Conservation (phyloP, 37 sponge, comb jelly and placozoan species). For the Beroe ovata region DNA sequence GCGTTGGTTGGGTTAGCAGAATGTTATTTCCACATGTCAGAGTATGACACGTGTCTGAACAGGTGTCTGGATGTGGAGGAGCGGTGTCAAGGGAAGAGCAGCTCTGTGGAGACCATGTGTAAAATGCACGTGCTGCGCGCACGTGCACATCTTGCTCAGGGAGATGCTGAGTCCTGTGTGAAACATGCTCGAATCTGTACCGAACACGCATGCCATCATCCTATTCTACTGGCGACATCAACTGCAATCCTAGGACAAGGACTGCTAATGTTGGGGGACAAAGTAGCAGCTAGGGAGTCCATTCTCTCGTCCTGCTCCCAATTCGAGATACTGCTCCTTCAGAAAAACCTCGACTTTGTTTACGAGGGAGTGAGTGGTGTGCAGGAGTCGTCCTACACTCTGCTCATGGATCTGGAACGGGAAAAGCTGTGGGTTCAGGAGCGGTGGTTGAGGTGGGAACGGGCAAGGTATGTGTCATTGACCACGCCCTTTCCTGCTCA, state of each 20-base stretch:
- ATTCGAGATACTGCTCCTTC: slow-evolving; percentile 39
- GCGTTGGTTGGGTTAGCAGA: slow-evolving; percentile 4
- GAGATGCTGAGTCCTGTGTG: neutral
- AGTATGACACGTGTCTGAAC: slow-evolving; percentile 4
- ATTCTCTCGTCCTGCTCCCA: slow-evolving; percentile 28
- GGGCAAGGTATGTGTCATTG: neutral
- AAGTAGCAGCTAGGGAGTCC: neutral
- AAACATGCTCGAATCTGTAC: neutral
- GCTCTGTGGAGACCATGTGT: neutral
- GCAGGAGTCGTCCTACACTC: slow-evolving; percentile 26
- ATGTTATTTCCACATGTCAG: slow-evolving; percentile 12
- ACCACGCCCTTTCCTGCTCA: slow-evolving; percentile 23
- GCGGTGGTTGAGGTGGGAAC: slow-evolving; percentile 14
- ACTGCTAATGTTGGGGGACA: neutral
- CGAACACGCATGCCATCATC: neutral
- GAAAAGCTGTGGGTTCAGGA: slow-evolving; percentile 46
- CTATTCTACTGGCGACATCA: neutral
- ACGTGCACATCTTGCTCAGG: neutral
- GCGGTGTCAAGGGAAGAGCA: neutral
- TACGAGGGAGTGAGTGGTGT: neutral
- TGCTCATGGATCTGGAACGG: neutral
- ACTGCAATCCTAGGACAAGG: slow-evolving; percentile 20
- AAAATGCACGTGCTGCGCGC: neutral
- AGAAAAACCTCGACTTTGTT: slow-evolving; percentile 3
- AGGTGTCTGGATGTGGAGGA: slow-evolving; percentile 14